A percentile compares a stretch with the other conserved stretches of the same genome.
Evolutionary conservation across 2,113 vertebrate genomes (phyloP).

Genomic region (Probosciger aterrimus): DNA sequence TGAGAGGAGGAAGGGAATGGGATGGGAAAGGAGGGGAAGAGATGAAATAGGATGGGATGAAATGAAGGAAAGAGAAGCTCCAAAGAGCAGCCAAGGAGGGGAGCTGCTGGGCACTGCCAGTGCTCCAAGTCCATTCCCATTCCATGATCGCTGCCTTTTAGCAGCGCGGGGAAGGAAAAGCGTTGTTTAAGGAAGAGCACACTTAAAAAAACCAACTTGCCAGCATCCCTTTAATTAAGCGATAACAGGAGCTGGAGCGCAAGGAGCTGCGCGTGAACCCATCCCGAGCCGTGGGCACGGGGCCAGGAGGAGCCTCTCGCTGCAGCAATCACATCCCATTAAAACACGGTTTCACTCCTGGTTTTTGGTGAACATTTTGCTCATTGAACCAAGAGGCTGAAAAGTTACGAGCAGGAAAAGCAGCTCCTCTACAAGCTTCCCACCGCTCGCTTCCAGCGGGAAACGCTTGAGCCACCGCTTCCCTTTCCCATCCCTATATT

Average conservation of each 20-base stretch:
- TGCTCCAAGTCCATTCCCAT: not conserved
- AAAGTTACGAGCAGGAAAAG: not conserved
- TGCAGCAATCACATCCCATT: not conserved
- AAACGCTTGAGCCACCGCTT: not conserved
- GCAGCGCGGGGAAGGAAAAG: not conserved
- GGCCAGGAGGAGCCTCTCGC: conserved; percentile 33
- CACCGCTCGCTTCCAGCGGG: not conserved
- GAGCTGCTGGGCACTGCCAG: fast-evolving
- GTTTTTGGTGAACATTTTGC: not conserved
- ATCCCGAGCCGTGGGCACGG: not conserved
- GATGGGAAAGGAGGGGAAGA: not conserved
- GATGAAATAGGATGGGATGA: not conserved
- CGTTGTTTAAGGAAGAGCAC: not conserved
- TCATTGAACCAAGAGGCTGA: not conserved
- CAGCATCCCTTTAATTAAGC: conserved; percentile 8
- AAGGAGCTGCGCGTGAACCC: not conserved
- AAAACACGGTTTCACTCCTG: not conserved
- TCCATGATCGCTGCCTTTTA: not conserved
- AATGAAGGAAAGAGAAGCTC: not conserved
- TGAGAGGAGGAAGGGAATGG: not conserved
- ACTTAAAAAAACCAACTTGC: not conserved
- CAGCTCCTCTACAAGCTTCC: fast-evolving
- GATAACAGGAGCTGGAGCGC: not conserved
- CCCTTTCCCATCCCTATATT: not conserved
- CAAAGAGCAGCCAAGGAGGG: not conserved